Percentiles rank a stretch among this genome's conserved stretches.
Conservation (phyloP, 1,140 invertebrate species). For the Stratiolaelaps scimitus region DNA sequence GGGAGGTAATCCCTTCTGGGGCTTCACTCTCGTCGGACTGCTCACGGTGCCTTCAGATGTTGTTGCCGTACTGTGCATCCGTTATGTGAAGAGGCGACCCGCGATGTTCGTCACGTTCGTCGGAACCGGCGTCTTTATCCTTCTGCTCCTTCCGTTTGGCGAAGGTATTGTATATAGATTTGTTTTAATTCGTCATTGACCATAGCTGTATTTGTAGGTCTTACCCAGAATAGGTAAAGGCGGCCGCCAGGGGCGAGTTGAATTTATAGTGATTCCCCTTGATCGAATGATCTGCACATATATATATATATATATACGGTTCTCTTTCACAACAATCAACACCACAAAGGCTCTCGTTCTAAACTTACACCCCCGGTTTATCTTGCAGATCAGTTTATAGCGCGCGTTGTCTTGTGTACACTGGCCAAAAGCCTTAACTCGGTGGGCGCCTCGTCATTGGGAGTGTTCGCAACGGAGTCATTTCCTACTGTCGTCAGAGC, state of each 20-base stretch:
- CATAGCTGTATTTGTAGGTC: neutral
- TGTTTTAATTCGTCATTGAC: too few species aligned
- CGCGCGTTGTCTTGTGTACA: neutral
- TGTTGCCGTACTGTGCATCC: neutral
- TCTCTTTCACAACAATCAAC: too few species aligned
- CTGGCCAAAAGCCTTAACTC: slow-evolving; percentile 3
- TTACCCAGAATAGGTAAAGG: neutral
- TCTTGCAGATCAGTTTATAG: slow-evolving; percentile 13
- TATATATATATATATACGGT: too few species aligned
- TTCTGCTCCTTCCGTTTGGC: neutral
- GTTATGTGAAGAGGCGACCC: slow-evolving; percentile 4
- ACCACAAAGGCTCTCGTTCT: too few species aligned
- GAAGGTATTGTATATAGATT: too few species aligned
- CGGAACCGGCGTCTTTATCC: slow-evolving; percentile 5
- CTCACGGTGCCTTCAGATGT: slow-evolving; percentile 6
- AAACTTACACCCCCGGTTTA: too few species aligned
- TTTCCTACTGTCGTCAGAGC: slow-evolving; percentile 15
- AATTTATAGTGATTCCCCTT: neutral
- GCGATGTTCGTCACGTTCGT: neutral
- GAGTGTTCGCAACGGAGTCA: slow-evolving; percentile 15
- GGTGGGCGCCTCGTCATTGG: neutral
- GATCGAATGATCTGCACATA: slow-evolving; percentile 1
- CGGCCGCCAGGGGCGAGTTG: neutral
- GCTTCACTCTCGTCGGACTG: neutral
- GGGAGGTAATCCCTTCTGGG: slow-evolving; percentile 23